These are phyloP conservation scores for Anneissia japonica DNA, from an alignment of 35 echinoderm and acorn worm species.

Conservation along the genomic window DNA sequence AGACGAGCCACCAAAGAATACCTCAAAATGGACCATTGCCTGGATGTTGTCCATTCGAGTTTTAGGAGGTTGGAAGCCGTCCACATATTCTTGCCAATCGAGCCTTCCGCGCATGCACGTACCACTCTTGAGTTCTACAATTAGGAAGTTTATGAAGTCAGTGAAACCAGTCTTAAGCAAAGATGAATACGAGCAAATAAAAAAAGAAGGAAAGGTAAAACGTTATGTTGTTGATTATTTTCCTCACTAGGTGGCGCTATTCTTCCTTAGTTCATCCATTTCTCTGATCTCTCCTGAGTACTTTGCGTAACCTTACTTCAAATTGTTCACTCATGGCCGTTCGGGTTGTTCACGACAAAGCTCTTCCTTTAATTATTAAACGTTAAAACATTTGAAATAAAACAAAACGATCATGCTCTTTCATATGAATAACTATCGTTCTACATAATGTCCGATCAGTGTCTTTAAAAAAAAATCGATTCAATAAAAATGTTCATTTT, in stretches of 20 bases:
- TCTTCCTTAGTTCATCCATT: too few relatives aligned
- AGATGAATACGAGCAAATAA: constrained; percentile 40
- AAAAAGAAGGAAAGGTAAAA: constrained; percentile 52
- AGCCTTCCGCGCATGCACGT: constrained; percentile 61
- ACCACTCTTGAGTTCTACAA: constrained; percentile 33
- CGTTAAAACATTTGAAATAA: too few relatives aligned
- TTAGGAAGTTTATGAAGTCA: constrained; percentile 49
- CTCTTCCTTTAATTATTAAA: too few relatives aligned
- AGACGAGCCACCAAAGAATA: constrained; percentile 61
- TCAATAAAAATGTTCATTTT: too few relatives aligned
- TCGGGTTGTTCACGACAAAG: too few relatives aligned
- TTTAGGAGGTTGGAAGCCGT: constrained; percentile 41
- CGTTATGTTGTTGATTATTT: background rate
- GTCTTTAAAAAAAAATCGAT: too few relatives aligned
- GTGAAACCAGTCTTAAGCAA: constrained; percentile 35
- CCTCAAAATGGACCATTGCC: constrained; percentile 25
- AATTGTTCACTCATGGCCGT: too few relatives aligned
- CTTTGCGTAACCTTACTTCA: too few relatives aligned
- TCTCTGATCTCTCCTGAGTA: too few relatives aligned
- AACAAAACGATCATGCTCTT: too few relatives aligned
- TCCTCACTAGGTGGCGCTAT: background rate
- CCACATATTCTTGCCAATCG: constrained; percentile 56
- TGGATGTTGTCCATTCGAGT: constrained; percentile 51
- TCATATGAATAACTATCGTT: too few relatives aligned
- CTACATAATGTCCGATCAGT: too few relatives aligned